A percentile compares a stretch with the other conserved stretches of the same genome.
Evolutionary conservation across 2,113 vertebrate genomes (phyloP).

Genomic region (Potamarius usumacintae): DNA sequence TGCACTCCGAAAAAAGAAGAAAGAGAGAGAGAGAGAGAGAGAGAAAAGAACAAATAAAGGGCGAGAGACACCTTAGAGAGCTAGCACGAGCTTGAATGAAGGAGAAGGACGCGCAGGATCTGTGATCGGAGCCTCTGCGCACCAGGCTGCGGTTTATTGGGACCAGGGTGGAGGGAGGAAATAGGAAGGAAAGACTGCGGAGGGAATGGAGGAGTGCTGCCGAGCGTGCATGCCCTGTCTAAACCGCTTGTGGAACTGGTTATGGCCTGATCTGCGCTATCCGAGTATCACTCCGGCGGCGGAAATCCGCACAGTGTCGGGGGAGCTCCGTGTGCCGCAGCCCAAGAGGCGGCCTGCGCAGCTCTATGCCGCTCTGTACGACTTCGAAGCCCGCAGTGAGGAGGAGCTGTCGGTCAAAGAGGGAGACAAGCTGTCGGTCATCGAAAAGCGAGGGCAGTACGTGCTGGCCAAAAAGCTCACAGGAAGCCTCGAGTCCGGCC

Average conservation of each 20-base stretch:
- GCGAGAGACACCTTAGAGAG: background rate
- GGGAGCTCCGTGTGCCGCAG: constrained; percentile 67
- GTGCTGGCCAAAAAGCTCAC: constrained; percentile 82
- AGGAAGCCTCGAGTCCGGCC: constrained; percentile 76
- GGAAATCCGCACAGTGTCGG: constrained; percentile 72
- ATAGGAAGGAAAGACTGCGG: constrained; percentile 20
- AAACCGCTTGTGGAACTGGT: constrained; percentile 81
- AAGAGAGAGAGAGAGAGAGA: too few relatives aligned
- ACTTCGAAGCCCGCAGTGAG: constrained; percentile 81
- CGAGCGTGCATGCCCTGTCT: constrained; percentile 80
- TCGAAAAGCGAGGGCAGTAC: constrained; percentile 82
- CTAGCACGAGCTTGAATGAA: constrained; percentile 11
- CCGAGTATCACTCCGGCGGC: constrained; percentile 44
- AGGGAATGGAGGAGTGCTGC: constrained; percentile 84
- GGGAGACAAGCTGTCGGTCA: constrained; percentile 83
- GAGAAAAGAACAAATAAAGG: background rate
- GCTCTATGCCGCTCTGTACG: constrained; percentile 79
- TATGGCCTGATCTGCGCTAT: constrained; percentile 77
- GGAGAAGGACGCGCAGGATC: background rate
- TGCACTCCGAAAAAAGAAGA: constrained; percentile 13
- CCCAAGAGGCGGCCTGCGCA: constrained; percentile 71
- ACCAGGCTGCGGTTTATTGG: constrained; percentile 33
- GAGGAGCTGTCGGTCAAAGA: constrained; percentile 82
- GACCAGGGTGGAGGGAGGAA: background rate
- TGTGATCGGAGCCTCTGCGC: background rate